Base-by-base conservation (phyloP, 2,113 vertebrate genomes). In the Acrocephalus kingi region DNA sequence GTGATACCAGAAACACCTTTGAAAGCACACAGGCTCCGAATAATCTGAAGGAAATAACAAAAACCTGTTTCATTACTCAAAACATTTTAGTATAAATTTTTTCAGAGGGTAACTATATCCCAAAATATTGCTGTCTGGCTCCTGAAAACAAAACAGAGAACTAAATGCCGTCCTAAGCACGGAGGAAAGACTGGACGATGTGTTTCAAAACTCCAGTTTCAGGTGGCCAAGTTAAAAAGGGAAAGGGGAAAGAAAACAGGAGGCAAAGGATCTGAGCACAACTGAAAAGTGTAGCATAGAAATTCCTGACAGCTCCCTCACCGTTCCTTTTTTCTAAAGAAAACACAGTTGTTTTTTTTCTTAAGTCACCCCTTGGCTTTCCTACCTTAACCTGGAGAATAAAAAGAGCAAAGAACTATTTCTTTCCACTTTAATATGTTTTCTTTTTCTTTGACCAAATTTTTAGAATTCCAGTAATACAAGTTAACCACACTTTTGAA, bases 161-260 rank as follows among this genome's bases (percentile, higher is more conserved):
- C 21, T 46, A 49, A 85, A 90, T 0, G 3, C 19, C 0, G 0
- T 10, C 20, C 23, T 23, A 76, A 48, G 31, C 71, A 83, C 37
- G 0, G 2, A 56, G 21, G 19, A 27, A 33, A 86, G 31, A 30
- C 49, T 33, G 41, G 22, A 5, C 0, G 0, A 4, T 24, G 19
- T 33, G 67, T 67, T 78, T 46, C 49, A 51, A 49, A 94, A 81
- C 79, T 86, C 15, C 45, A 51, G 33, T 62, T 92, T 82, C 55
- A 48, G 27, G 28, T 10, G 8, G 39, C 23, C 9, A 14, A 84
- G 30, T 25, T 23, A 49, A 54, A 96, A 86, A 93, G 20, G 16
- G 66, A 87, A 92, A 87, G 28, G 9, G 24, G 30, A 75, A 88
- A 35, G 13, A 59, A 77, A 96, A 71, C 0, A 9, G 22, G 35